phyloP scores from a whole-genome alignment of 92 coral and sea anemone species.

The Diadumene lineata region DNA sequence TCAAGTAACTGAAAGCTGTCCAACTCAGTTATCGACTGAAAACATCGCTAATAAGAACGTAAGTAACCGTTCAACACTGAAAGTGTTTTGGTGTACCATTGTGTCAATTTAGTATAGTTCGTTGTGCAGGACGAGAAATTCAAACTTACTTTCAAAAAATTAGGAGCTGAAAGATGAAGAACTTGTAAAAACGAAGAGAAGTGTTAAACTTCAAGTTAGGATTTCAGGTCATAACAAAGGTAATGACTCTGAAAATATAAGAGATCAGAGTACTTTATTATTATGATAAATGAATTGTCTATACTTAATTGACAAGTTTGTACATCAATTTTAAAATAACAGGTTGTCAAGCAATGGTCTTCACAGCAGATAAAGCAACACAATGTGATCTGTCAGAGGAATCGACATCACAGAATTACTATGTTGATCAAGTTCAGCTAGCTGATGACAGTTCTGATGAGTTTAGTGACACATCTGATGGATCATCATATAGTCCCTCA shows the following conservation, averaged over 20 bases:
- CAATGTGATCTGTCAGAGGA: conserved; percentile 8
- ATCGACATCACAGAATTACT: background rate
- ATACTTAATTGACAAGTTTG: background rate
- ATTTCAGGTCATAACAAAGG: conserved; percentile 2
- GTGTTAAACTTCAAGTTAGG: conserved; percentile 9
- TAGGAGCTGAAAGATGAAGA: background rate
- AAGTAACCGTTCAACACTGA: background rate
- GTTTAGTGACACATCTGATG: conserved; percentile 11
- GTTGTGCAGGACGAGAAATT: too few relatives aligned
- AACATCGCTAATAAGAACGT: too few relatives aligned
- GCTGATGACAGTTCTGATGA: background rate
- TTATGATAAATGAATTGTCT: background rate
- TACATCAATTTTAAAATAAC: background rate
- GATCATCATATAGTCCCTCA: conserved; percentile 4
- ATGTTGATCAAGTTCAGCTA: background rate
- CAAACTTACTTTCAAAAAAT: background rate
- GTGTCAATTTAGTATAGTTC: background rate
- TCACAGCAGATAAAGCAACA: background rate
- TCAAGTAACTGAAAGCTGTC: too few relatives aligned
- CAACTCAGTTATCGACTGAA: too few relatives aligned
- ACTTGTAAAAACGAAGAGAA: background rate
- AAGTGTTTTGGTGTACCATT: background rate
- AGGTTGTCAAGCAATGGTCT: conserved; percentile 1
- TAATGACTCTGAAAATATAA: background rate
- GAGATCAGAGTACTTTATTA: background rate